A percentile compares a stretch with the other conserved stretches of the same genome.
phyloP scores from a whole-genome alignment of 2,113 vertebrate genomes.

The Anguilla rostrata region DNA sequence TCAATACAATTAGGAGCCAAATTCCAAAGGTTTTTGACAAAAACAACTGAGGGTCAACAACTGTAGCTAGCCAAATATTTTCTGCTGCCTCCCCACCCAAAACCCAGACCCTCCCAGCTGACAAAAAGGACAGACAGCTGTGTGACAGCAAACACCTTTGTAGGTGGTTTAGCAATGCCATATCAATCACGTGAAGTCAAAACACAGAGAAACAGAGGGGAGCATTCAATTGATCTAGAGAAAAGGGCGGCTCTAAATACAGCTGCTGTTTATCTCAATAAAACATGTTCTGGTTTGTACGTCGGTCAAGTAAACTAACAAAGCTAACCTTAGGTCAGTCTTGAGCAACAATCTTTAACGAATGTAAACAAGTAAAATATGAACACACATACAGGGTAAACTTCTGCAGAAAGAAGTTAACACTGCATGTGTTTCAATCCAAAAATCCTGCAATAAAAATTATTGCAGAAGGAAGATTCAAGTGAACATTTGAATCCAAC shows the following conservation, averaged over 20 bases:
- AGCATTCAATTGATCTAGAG: slow-evolving; percentile 49
- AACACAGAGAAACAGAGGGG: slow-evolving; percentile 43
- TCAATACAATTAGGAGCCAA: background rate
- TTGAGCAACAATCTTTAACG: slow-evolving; percentile 57
- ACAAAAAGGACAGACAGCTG: slow-evolving; percentile 36
- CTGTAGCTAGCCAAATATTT: background rate
- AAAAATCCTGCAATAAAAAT: background rate
- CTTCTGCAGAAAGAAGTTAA: no score
- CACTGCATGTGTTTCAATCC: background rate
- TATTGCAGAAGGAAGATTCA: background rate
- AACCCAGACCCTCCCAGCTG: slow-evolving; percentile 8
- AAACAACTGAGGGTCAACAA: background rate
- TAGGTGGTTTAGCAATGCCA: slow-evolving; percentile 54
- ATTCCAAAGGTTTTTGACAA: background rate
- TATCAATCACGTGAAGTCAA: slow-evolving; percentile 48
- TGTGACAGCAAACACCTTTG: slow-evolving; percentile 52
- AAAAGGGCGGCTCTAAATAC: slow-evolving; percentile 61
- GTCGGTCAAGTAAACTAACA: slow-evolving; percentile 60
- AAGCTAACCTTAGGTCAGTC: slow-evolving; percentile 36
- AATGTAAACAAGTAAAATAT: slow-evolving; percentile 11
- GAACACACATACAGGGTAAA: no score
- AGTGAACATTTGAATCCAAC: background rate
- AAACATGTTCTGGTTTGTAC: slow-evolving; percentile 52
- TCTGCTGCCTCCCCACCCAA: background rate
- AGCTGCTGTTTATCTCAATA: slow-evolving; percentile 71